Base-by-base conservation (phyloP, 2,113 vertebrate species). In the Xerus inauris region DNA sequence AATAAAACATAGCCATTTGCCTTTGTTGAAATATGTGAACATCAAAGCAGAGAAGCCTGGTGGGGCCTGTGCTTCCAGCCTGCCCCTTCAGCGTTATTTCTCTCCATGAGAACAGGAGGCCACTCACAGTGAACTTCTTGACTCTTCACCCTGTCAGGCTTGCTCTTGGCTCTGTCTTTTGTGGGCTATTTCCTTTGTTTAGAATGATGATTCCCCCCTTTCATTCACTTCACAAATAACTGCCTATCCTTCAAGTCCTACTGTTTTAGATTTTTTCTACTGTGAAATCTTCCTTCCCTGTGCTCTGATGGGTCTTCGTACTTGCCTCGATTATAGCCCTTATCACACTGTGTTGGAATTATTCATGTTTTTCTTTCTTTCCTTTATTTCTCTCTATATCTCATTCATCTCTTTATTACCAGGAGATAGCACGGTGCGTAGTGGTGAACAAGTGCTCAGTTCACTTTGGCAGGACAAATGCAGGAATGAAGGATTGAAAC, bases 1-100 rank as follows among this genome's bases (percentile, higher is more conserved):
- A 97, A 96, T 96, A 97, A 97, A 98, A 92, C 91, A 95, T 96
- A 76, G 59, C 57, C 57, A 65, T 95, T 95, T 89, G 65, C 40
- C 69, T 93, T 84, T 72, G 22, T 80, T 85, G 87, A 96, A 87
- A 89, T 79, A 73, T 26, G 20, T 65, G 28, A 75, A 24, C 80
- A 42, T 64, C 59, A 42, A 65, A 51, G 38, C 54, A 69, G 79
- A 92, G 80, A 69, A 32, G 38, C 12, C 3, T 8, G 16, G n/a
- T 19, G 12, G 45, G 28, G 12, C 32, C 71, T 72, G 26, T 22
- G 67, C 47, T 49, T 65, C 45, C 64, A 0, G 32, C 9, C 32
- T 32, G 1, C 12, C 54, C 72, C 51, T 17, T 64, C 9, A 45
- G 89, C 72, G 54, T 40, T 20, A 0, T 49, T 57, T 35, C 17